Evolutionary conservation across 2,888 invertebrate genomes (phyloP).

Genomic region (Erebia ligea): DNA sequence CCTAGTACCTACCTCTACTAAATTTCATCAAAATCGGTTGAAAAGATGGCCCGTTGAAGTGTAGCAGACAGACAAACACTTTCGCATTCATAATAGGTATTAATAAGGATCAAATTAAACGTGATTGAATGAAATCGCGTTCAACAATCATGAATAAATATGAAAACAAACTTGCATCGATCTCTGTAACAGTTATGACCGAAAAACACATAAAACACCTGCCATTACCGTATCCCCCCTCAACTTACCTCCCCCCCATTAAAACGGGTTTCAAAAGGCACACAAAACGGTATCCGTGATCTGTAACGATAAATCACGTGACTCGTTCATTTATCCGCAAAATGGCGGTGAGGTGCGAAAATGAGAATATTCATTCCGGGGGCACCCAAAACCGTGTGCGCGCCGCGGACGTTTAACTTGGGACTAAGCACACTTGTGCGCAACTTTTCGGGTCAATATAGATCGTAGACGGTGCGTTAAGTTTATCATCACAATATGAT

Average conservation of each 20-base stretch:
- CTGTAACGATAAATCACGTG: constrained; percentile 39
- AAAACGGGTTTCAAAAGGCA: constrained; percentile 19
- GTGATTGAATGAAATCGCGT: background rate
- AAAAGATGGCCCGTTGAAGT: no score
- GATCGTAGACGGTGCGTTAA: no score
- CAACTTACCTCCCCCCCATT: constrained; percentile 1
- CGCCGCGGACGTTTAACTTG: constrained; percentile 4
- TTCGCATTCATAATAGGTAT: no score
- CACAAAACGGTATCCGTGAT: constrained; percentile 25
- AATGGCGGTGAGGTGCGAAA: constrained; percentile 36
- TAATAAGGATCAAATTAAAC: background rate
- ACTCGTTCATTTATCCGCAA: constrained; percentile 34
- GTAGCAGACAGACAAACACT: no score
- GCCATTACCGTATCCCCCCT: constrained; percentile 12
- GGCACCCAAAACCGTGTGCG: background rate
- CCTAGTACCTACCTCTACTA: no score
- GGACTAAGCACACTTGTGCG: constrained; percentile 5
- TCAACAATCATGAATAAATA: background rate
- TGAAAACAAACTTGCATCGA: constrained; percentile 17
- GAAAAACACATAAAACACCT: constrained; percentile 27
- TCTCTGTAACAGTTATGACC: constrained; percentile 16
- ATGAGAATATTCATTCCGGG: constrained; percentile 28
- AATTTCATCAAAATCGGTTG: no score
- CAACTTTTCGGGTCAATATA: background rate
- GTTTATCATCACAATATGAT: background rate